Base-by-base conservation (phyloP, 64 coral and sea anemone species). In the Catalaphyllia jardinei region DNA sequence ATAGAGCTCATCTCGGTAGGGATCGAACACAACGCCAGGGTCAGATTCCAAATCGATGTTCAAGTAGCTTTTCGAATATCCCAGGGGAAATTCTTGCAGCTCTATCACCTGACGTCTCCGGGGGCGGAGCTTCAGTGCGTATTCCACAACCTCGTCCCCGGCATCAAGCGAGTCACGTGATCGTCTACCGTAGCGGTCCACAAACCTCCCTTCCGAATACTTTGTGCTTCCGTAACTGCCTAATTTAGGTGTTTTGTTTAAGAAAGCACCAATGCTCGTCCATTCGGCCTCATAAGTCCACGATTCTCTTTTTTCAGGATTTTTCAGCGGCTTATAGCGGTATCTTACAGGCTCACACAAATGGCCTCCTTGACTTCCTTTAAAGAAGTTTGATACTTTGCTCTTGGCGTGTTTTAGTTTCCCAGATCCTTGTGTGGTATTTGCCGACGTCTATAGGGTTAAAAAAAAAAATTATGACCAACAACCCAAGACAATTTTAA, bases 1-100 rank as follows among this genome's bases (percentile, higher is more conserved):
- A 38, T 24, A 7, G 9, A 71, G 3, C 25, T 71, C 62, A 71
- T 85, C 81, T 20, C 81, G 62, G 63, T 29, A 52, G 1, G 81
- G 81, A 71, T 85, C 81, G 52, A 85, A 85, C 10, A 85, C 63
- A 25, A 85, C 62, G 6, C 62, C 81, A 13, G 81, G 63, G 38
- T 85, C 38, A 42, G 81, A 85, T 50, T 85, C 81, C 24, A 85
- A 63, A 51, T 85, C 63, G 24, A 85, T 71, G 63, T 85, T 71
- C 49, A 85, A 33, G 51, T 71, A 85, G 49, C 81, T 85, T 33
- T 85, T 85, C 31, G 81, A 85, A 69, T 51, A 85, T 9, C 81
- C 81, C 63, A 52, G 81, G 35, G 80, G 81, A 31, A 85, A 85
- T 24, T 85, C 62, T 51, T 71, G 81, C 65, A 85, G 81, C 67